phyloP scores from a whole-genome alignment of 2,113 vertebrate genomes.

The Panthera tigris region DNA sequence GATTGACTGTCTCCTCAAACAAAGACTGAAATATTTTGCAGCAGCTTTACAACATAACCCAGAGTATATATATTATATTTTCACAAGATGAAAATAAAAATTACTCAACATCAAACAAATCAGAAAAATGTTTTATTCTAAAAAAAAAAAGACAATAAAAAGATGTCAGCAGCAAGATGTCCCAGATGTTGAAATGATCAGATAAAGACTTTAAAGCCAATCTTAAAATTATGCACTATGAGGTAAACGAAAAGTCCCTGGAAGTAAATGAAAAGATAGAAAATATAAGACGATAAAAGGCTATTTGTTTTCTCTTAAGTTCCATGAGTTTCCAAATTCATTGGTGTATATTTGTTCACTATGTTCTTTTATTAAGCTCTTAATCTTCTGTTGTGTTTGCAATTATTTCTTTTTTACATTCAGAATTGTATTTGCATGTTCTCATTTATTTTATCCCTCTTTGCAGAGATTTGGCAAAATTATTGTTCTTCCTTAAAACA shows the following conservation, averaged over 20 bases:
- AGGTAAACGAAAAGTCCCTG: neutral
- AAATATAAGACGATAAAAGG: neutral
- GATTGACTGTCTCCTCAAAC: neutral
- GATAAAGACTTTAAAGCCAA: neutral
- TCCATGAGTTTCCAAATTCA: neutral
- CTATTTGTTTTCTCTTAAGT: constrained; percentile 28
- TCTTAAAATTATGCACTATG: neutral
- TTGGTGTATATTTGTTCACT: neutral
- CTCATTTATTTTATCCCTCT: constrained; percentile 6
- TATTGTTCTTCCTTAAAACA: neutral
- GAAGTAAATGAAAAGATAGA: neutral
- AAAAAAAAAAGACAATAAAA: neutral
- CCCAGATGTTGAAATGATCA: neutral
- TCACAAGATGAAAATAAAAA: neutral
- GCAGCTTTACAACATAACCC: neutral
- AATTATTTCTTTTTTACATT: neutral
- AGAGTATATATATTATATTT: neutral
- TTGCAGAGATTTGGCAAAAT: constrained; percentile 7
- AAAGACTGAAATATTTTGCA: neutral
- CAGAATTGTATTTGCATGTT: neutral
- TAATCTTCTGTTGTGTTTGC: neutral
- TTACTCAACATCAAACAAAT: neutral
- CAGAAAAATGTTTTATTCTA: neutral
- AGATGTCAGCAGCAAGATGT: neutral
- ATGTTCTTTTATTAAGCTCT: neutral